Evolutionary conservation across 2,113 vertebrate species (phyloP).

Genomic region (Miniopterus natalensis): DNA sequence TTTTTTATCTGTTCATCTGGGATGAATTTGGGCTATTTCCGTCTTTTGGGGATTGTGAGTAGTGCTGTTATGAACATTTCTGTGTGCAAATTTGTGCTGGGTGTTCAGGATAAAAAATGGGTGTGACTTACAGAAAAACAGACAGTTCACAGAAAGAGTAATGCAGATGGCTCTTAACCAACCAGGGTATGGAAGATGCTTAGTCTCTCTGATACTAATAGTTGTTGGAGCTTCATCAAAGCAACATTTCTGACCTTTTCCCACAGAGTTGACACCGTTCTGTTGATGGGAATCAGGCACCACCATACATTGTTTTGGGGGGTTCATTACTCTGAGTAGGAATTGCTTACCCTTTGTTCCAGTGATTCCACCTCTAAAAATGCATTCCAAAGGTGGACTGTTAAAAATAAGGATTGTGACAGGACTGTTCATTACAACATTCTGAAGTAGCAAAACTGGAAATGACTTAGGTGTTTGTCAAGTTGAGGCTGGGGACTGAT

Average conservation of each 20-base stretch:
- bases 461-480: neutral
- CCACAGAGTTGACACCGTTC: neutral
- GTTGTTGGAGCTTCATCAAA: neutral
- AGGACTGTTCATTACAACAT: neutral
- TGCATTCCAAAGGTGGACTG: neutral
- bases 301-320: neutral
- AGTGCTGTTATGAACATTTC: neutral
- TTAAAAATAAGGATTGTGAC: constrained; percentile 9
- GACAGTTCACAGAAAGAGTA: neutral
- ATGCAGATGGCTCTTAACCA: neutral
- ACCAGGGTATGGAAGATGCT: neutral
- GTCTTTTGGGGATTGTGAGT: neutral
- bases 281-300: neutral
- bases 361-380: neutral
- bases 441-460: neutral
- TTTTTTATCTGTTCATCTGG: neutral
- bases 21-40: neutral
- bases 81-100: neutral
- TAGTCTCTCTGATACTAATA: neutral
- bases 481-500: neutral
- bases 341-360: neutral
- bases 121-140: neutral
- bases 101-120: neutral
- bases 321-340: neutral
- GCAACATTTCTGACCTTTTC: neutral